Conservation (phyloP, 2,888 invertebrate genomes). For the Melolontha melolontha region DNA sequence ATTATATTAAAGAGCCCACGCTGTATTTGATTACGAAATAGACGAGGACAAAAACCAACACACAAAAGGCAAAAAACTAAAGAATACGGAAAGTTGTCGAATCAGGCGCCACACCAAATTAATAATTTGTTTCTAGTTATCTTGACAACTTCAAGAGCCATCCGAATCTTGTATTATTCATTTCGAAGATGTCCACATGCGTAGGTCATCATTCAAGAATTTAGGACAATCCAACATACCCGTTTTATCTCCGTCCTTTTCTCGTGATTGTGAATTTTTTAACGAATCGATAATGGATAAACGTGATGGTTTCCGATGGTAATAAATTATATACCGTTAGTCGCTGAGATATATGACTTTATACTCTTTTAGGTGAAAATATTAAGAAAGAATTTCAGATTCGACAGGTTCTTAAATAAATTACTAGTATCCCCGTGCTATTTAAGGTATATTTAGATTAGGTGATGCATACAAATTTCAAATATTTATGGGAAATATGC, state of each 20-base stretch:
- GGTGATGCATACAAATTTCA: too few relatives aligned
- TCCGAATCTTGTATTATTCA: slow-evolving; percentile 7
- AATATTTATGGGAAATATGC: too few relatives aligned
- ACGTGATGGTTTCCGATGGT: not conserved
- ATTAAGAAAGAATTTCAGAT: not conserved
- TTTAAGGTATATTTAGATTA: too few relatives aligned
- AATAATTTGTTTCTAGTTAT: slow-evolving; percentile 20
- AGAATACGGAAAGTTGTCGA: slow-evolving; percentile 1
- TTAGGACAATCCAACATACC: not conserved
- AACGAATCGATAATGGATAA: slow-evolving; percentile 6
- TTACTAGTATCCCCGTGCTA: not conserved
- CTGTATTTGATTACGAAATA: slow-evolving; percentile 5
- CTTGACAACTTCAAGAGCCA: slow-evolving; percentile 1
- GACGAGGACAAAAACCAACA: not conserved
- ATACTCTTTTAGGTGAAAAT: not conserved
- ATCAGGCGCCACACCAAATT: slow-evolving; percentile 22
- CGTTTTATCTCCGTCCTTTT: too few relatives aligned
- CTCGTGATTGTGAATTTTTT: slow-evolving; percentile 3
- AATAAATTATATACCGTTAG: slow-evolving; percentile 5
- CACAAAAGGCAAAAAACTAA: not conserved
- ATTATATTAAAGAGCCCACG: slow-evolving; percentile 9
- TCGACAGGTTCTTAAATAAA: not conserved
- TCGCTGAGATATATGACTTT: not conserved
- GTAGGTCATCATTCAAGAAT: slow-evolving; percentile 14
- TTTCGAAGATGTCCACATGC: not conserved